Evolutionary conservation across 92 coral and sea anemone species (phyloP), one percentile per base, ranked within the genome.

Genomic region (Bergia sp.): DNA sequence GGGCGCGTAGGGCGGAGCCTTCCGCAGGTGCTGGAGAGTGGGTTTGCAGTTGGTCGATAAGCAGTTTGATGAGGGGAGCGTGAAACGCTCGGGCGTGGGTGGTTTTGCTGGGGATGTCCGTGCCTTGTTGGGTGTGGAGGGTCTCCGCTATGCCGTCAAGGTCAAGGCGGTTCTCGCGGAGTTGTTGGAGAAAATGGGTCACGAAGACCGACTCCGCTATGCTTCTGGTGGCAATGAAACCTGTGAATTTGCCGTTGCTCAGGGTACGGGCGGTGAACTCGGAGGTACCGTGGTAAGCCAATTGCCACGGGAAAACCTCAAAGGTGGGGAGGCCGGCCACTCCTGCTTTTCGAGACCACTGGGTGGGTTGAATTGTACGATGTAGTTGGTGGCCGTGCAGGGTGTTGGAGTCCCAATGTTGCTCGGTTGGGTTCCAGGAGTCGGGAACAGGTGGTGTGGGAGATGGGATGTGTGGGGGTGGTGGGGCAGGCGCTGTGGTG

Each of bases 221-320:
- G 73, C 73, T 66, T 66, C 73, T 66, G 73, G 73, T 66, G 73
- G 73, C 73, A 66, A 66, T 66, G 73, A 66, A 66, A 66, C 73
- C 73, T 66, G 73, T 66, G 73, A 66, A 66, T 66, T 66, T 66
- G 73, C 73, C 73, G 73, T 66, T 66, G 73, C 73, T 66, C 73
- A 66, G 73, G 73, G 73, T 66, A 66, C 73, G 73, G 73, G 73
- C 73, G 36, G 73, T 66, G 73, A 66, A 66, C 73, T 66, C 73
- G 73, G 73, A 66, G 73, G 73, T 66, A 66, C 73, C 73, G 73
- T 66, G 73, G 73, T 66, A 66, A 66, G 73, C 73, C 73, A 66
- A 66, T 66, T 66, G 73, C 73, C 73, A 66, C 73, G 73, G 73
- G 73, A 66, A 66, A 0, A 66, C 73, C 73, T 66, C 73, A 66